These are phyloP conservation scores for Manis javanica DNA, from an alignment of 2,797 vertebrate genomes.

Conservation along the genomic window DNA sequence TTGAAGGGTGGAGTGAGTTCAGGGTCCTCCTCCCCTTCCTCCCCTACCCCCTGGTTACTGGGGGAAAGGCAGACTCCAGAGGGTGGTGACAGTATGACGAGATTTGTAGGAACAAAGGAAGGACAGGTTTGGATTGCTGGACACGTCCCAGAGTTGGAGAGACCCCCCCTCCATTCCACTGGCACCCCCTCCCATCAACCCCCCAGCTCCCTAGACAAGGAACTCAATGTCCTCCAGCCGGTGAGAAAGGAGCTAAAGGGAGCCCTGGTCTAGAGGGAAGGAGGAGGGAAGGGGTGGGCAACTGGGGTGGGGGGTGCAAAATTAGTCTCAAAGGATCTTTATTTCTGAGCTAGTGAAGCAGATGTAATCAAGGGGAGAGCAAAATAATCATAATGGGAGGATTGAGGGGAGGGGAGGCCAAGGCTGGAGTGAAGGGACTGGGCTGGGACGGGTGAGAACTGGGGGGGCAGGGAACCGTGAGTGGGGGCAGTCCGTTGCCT, in stretches of 20 bases:
- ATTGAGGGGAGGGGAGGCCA: conserved; percentile 54
- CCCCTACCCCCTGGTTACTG: conserved; percentile 71
- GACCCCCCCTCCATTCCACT: conserved; percentile 69
- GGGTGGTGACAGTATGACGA: conserved; percentile 91
- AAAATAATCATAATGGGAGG: conserved; percentile 80
- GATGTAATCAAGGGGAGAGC: conserved; percentile 76
- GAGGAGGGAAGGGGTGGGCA: conserved; percentile 50
- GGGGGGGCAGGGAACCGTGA: conserved; percentile 44
- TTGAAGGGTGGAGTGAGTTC: conserved; percentile 81
- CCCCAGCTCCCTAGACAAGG: conserved; percentile 86
- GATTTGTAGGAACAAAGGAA: conserved; percentile 93
- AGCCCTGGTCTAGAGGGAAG: conserved; percentile 73
- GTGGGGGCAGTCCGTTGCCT: neutral
- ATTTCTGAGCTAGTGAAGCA: conserved; percentile 84
- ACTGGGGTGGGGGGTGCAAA: conserved; percentile 52
- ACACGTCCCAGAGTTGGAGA: conserved; percentile 89
- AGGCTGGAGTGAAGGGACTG: conserved; percentile 57
- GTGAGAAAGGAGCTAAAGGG: conserved; percentile 85
- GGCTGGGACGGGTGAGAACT: conserved; percentile 53
- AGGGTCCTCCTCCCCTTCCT: conserved; percentile 77
- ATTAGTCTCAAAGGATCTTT: conserved; percentile 81
- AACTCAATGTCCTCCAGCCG: conserved; percentile 85
- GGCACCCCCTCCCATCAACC: conserved; percentile 77
- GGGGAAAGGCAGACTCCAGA: conserved; percentile 83
- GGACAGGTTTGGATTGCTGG: conserved; percentile 90